A percentile compares a stretch with the other conserved stretches of the same genome.
Evolutionary conservation across 2,113 vertebrate species (phyloP).

Genomic region (Collichthys lucidus): DNA sequence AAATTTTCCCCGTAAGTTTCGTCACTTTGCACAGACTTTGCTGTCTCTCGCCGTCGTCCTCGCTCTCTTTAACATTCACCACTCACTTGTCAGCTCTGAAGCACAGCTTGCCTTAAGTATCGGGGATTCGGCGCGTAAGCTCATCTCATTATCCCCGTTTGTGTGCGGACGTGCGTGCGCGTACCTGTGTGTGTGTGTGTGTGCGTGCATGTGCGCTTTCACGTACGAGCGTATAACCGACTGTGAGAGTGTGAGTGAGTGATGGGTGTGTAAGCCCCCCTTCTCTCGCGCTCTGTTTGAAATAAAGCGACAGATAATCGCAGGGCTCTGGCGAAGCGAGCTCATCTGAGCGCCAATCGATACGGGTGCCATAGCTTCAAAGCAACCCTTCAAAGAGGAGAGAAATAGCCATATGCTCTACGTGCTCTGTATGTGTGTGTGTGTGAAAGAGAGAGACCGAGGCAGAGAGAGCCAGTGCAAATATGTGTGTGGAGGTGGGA

Average conservation of each 20-base stretch:
- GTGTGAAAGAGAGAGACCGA: conserved; percentile 11
- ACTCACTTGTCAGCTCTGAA: conserved; percentile 76
- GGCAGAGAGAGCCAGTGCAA: conserved; percentile 25
- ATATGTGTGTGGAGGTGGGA: conserved; percentile 33
- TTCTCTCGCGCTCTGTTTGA: conserved; percentile 79
- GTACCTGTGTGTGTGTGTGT: conserved; percentile 25
- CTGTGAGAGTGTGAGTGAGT: conserved; percentile 79
- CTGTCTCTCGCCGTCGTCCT: conserved; percentile 65
- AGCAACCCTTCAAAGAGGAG: conserved; percentile 81
- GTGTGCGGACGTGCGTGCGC: conserved; percentile 34
- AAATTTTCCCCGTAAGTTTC: conserved; percentile 73
- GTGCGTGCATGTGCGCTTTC: conserved; percentile 31
- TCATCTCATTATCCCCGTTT: conserved; percentile 79
- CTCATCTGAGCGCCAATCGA: conserved; percentile 83
- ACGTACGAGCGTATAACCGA: conserved; percentile 63
- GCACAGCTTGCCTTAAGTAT: conserved; percentile 78
- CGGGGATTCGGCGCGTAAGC: conserved; percentile 75
- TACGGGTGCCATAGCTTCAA: conserved; percentile 81
- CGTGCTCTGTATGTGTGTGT: conserved; percentile 35
- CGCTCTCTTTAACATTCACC: conserved; percentile 71
- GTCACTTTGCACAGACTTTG: conserved; percentile 77
- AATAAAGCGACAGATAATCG: conserved; percentile 85
- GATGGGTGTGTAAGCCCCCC: conserved; percentile 79
- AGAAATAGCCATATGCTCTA: conserved; percentile 80
- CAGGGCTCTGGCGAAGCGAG: conserved; percentile 79